phyloP scores from a whole-genome alignment of 2,888 invertebrate genomes.

The Onchidella celtica region DNA sequence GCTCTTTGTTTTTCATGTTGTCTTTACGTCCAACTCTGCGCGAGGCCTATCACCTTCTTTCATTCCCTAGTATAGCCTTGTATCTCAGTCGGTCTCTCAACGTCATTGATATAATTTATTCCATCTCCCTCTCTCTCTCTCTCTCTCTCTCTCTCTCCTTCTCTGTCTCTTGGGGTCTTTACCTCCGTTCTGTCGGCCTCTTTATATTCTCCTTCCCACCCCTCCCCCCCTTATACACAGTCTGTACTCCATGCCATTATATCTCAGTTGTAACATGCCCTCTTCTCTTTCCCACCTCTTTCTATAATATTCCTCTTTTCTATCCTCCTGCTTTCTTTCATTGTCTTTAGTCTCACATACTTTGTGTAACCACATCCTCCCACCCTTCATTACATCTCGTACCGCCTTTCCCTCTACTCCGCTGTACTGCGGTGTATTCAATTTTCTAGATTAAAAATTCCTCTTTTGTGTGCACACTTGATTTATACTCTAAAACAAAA shows the following conservation, averaged over 20 bases:
- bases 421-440: background rate
- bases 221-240: too few relatives aligned
- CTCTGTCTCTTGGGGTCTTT: background rate
- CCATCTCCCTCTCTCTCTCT: too few relatives aligned
- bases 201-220: too few relatives aligned
- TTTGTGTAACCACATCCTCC: background rate
- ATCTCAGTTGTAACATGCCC: too few relatives aligned
- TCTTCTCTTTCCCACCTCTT: background rate
- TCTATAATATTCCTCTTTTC: slow-evolving; percentile 7
- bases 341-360: background rate
- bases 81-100: background rate
- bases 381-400: background rate
- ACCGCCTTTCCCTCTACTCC: background rate
- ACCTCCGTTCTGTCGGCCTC: background rate
- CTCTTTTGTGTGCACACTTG: background rate
- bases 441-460: background rate
- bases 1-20: background rate
- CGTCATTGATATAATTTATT: too few relatives aligned
- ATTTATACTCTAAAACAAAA: too few relatives aligned
- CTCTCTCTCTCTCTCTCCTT: background rate
- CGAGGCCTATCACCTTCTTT: background rate
- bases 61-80: background rate
- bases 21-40: background rate
- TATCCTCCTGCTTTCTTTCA: background rate
- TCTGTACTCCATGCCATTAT: too few relatives aligned